Percentiles rank a stretch among this genome's conserved stretches.
Conservation (phyloP, 2,797 vertebrate genomes). For the Squalus acanthias region DNA sequence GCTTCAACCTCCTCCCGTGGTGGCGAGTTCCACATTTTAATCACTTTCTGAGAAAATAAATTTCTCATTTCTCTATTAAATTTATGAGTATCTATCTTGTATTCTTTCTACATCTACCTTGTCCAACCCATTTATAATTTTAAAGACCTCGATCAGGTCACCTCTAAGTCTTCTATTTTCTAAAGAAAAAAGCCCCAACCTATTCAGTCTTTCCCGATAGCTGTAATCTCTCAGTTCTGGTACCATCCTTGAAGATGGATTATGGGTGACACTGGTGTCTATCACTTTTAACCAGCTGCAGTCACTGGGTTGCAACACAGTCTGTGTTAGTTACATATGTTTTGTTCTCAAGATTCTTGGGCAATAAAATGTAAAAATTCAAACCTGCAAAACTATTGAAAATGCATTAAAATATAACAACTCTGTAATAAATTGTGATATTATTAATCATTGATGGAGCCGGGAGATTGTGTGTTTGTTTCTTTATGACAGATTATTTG, state of each 20-base stretch:
- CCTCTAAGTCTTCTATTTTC: neutral
- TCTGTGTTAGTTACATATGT: too few species aligned
- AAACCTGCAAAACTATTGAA: neutral
- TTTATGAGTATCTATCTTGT: neutral
- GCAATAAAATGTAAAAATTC: neutral
- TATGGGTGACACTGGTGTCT: neutral
- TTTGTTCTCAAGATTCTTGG: neutral
- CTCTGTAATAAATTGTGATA: neutral
- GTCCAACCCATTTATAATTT: neutral
- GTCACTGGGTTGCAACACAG: neutral
- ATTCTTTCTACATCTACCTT: neutral
- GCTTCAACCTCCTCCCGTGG: neutral
- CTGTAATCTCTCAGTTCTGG: neutral
- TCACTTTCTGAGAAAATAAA: neutral
- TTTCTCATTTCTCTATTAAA: neutral
- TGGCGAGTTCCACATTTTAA: neutral
- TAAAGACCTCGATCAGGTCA: neutral
- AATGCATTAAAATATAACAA: neutral
- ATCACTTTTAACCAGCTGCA: neutral
- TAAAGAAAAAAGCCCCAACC: neutral
- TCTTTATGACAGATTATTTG: neutral
- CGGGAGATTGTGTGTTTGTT: neutral
- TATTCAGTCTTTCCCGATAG: neutral
- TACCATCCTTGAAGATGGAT: neutral
- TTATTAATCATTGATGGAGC: neutral